Evolutionary conservation across 1,140 invertebrate genomes (phyloP), one percentile per base, ranked within the genome.

Genomic region (Drosophila sechellia): DNA sequence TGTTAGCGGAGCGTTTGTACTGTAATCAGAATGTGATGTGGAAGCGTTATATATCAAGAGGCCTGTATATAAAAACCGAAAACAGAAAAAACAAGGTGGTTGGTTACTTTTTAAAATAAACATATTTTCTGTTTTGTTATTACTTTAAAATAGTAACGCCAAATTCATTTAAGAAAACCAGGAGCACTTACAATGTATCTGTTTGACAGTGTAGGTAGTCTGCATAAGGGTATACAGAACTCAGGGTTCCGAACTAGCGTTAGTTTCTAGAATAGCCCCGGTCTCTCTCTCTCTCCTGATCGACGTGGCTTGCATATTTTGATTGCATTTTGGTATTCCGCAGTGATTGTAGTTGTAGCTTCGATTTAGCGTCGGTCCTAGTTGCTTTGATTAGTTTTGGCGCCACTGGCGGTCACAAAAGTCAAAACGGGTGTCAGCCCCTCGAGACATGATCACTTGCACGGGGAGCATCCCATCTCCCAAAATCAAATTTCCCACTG

Each of bases 351-450:
- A 25, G 20, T 12, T 35, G 56, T 46, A 25, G 40, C 25, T 39
- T 13, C 13, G 15, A n/a, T 8, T 61, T 37, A 5, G 54, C 31
- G 27, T 31, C 35, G 34, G 46, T 42, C 31, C 42, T 43, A 52
- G 59, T 65, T 37, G 66, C 49, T 70, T 69, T 69, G 68, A 71
- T 71, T 71, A 71, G 68, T 48, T 70, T 70, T 34, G 66, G 66
- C 64, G 66, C 66, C 66, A 34, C 13, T 40, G 64, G 64, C 25
- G 64, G 66, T 70, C 65, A 71, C 68, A 71, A 71, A 70, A 70
- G 68, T 70, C 52, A 70, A 68, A 68, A 69, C 35, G 40, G 63
- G 25, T 56, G 66, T 70, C 66, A 70, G 65, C 52, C 43, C 52
- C 65, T n/a, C 40, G 65, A 37, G 68, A 70, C 66, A 70, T 70